Percentiles rank a stretch among this genome's conserved stretches.
phyloP scores from a whole-genome alignment of 53 echinoderm and acorn worm species.

The Antedon mediterranea region DNA sequence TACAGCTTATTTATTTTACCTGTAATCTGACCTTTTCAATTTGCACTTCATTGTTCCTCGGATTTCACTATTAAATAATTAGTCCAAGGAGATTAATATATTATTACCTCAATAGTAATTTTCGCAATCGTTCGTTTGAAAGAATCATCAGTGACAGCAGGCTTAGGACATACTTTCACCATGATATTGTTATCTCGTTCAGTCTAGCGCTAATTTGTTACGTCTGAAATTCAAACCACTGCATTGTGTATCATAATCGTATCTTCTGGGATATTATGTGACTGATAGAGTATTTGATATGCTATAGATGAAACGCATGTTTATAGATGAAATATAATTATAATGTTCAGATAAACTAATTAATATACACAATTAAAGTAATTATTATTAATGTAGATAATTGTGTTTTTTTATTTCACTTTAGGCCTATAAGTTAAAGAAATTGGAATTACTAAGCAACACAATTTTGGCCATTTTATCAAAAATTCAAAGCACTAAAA shows the following conservation, averaged over 20 bases:
- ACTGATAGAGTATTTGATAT: background rate
- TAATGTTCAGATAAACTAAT: too few relatives aligned
- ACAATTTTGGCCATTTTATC: too few relatives aligned
- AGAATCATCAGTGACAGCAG: background rate
- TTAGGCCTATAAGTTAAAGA: too few relatives aligned
- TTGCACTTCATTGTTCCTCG: background rate
- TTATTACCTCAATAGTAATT: background rate
- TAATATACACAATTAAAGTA: too few relatives aligned
- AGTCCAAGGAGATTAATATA: background rate
- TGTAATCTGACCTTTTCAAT: background rate
- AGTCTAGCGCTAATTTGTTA: background rate
- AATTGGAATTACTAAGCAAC: too few relatives aligned
- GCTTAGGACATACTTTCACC: background rate
- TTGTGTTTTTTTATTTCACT: too few relatives aligned
- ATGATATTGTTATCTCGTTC: background rate
- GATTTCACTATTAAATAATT: background rate
- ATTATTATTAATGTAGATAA: too few relatives aligned
- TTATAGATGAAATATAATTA: too few relatives aligned
- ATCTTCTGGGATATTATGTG: background rate
- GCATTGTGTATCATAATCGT: background rate
- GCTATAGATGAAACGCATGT: too few relatives aligned
- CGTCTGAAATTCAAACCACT: background rate
- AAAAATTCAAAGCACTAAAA: too few relatives aligned
- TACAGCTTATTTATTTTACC: background rate
- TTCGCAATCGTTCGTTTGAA: background rate